Conservation (phyloP, 2,113 vertebrate species). For the Casuarius casuarius region DNA sequence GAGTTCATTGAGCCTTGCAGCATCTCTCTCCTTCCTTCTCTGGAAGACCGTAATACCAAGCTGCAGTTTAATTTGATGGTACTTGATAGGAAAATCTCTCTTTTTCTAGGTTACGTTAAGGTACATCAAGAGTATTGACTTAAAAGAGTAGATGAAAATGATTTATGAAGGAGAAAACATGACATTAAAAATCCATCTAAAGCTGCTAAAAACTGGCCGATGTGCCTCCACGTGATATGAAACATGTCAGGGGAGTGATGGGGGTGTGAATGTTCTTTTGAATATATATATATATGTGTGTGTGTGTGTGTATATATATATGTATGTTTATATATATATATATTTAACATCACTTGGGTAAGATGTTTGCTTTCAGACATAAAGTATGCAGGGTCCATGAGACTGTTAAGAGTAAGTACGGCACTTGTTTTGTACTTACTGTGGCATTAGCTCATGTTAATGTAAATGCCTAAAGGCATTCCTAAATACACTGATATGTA, state of each 20-base stretch:
- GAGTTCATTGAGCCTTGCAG: not conserved
- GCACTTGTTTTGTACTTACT: accelerated
- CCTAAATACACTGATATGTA: not conserved
- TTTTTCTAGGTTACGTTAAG: not conserved
- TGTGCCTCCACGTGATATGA: not conserved
- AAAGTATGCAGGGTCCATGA: not conserved
- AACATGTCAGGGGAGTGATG: not conserved
- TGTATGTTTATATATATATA: too few relatives aligned
- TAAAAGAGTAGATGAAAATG: not conserved
- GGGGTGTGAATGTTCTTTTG: not conserved
- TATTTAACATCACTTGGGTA: not conserved
- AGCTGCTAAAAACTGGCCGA: not conserved
- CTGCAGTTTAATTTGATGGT: not conserved
- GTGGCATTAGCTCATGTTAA: not conserved
- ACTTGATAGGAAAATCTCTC: not conserved
- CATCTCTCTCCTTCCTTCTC: not conserved
- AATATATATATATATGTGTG: not conserved
- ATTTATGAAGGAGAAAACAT: not conserved
- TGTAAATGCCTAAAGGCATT: not conserved
- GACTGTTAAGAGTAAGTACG: accelerated
- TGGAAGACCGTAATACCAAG: not conserved
- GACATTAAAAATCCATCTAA: not conserved
- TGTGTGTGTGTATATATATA: too few relatives aligned
- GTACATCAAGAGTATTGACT: not conserved
- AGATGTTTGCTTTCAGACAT: not conserved